phyloP scores from a whole-genome alignment of 2,797 vertebrate species.

The Chromis chromis region DNA sequence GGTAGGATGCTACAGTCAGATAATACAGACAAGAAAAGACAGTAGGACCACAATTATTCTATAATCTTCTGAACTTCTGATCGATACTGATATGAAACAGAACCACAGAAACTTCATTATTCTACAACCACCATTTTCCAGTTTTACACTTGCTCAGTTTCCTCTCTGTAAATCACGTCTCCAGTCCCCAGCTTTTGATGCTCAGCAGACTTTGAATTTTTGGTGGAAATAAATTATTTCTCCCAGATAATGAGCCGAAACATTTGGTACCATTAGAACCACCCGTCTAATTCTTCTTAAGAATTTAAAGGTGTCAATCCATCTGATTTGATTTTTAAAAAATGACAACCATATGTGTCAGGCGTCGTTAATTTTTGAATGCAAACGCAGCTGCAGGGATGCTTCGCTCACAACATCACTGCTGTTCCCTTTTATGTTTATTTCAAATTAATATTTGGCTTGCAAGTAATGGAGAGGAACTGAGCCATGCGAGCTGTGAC shows the following conservation, averaged over 20 bases:
- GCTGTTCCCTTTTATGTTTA: slow-evolving; percentile 68
- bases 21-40: slow-evolving; percentile 3
- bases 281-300: slow-evolving; percentile 11
- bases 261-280: not conserved
- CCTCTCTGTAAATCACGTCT: not conserved
- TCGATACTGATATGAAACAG: not conserved
- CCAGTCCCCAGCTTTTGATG: slow-evolving; percentile 9
- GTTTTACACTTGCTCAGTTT: slow-evolving; percentile 7
- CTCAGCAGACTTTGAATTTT: not conserved
- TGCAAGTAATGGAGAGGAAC: slow-evolving; percentile 45
- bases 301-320: slow-evolving; percentile 6
- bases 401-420: slow-evolving; percentile 25
- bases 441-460: slow-evolving; percentile 68
- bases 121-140: not conserved
- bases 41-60: not conserved
- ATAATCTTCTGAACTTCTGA: slow-evolving; percentile 28
- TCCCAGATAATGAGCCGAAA: slow-evolving; percentile 16
- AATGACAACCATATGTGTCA: slow-evolving; percentile 13
- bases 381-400: slow-evolving; percentile 38
- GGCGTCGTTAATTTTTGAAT: slow-evolving; percentile 30
- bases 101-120: not conserved
- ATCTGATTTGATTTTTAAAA: slow-evolving; percentile 9
- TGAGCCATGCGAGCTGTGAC: slow-evolving; percentile 48
- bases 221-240: not conserved
- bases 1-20: slow-evolving; percentile 5